Conservation (phyloP, 2,888 invertebrate genomes). For the Tricholauxania praeusta region DNA sequence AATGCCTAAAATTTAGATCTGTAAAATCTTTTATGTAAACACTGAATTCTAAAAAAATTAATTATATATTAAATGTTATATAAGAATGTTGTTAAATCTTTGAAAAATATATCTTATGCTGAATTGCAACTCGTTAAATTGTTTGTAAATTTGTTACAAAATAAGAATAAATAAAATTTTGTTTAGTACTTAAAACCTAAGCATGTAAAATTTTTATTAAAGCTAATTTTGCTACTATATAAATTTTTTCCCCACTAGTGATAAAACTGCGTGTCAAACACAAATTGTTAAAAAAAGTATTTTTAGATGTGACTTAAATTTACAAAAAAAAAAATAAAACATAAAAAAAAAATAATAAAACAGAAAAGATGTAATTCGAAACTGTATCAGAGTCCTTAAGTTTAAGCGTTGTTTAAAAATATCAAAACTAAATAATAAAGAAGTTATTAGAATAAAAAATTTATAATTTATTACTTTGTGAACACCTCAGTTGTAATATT, state of each 20-base stretch:
- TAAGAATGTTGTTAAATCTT: not conserved
- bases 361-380: not conserved
- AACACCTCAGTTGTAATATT: too few species aligned
- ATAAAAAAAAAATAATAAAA: slow-evolving; percentile 11
- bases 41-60: not conserved
- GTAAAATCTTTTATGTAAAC: slow-evolving; percentile 1
- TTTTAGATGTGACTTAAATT: slow-evolving; percentile 46
- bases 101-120: not conserved
- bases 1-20: slow-evolving; percentile 6
- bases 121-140: too few species aligned
- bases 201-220: not conserved
- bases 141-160: not conserved
- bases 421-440: slow-evolving; percentile 31
- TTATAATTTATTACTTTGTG: slow-evolving; percentile 40
- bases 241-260: slow-evolving; percentile 47
- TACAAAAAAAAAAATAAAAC: slow-evolving; percentile 32
- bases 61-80: too few species aligned
- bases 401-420: slow-evolving; percentile 9
- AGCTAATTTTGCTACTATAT: slow-evolving; percentile 19
- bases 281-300: slow-evolving; percentile 37
- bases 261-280: slow-evolving; percentile 59
- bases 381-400: not conserved
- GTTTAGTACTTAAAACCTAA: not conserved
- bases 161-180: not conserved
- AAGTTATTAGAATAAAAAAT: slow-evolving; percentile 24